These are phyloP conservation scores for Automeris io DNA, from an alignment of 2,888 invertebrate species.

Conservation along the genomic window DNA sequence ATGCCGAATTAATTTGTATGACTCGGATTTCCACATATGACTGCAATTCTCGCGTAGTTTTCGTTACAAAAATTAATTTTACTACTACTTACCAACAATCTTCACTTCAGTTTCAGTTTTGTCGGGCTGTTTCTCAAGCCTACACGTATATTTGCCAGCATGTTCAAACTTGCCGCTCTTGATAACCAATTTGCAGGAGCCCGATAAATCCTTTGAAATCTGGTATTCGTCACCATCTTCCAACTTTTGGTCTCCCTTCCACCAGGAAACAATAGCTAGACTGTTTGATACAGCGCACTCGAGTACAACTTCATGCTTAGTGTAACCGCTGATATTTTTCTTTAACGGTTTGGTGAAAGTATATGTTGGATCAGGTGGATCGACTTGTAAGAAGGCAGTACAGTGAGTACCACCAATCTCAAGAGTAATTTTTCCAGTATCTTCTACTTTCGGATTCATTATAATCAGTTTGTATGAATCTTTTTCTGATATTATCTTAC, in stretches of 20 bases:
- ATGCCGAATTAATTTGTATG: too few species aligned
- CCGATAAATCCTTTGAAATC: constrained; percentile 95
- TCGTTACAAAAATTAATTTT: background rate
- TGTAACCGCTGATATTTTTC: constrained; percentile 92
- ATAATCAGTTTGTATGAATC: constrained; percentile 95
- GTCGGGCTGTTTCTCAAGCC: constrained; percentile 91
- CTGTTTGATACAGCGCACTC: constrained; percentile 97
- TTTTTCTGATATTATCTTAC: constrained; percentile 95
- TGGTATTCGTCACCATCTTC: constrained; percentile 88
- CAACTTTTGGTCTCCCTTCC: constrained; percentile 87
- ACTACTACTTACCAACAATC: constrained; percentile 80
- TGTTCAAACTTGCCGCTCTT: constrained; percentile 90
- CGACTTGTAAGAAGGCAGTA: constrained; percentile 95
- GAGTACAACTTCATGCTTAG: constrained; percentile 91
- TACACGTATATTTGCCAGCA: constrained; percentile 92
- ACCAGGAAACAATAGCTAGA: constrained; percentile 97
- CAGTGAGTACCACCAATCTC: constrained; percentile 94
- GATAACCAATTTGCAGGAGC: constrained; percentile 91
- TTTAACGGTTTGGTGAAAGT: constrained; percentile 93
- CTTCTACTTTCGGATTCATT: constrained; percentile 94
- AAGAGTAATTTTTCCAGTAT: constrained; percentile 97
- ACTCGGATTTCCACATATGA: too few species aligned
- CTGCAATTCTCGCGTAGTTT: background rate
- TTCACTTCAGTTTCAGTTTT: constrained; percentile 88
- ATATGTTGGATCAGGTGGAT: constrained; percentile 96